Evolutionary conservation across 2,113 vertebrate species (phyloP), one percentile per base, ranked within the genome.

Genomic region (Perca flavescens): DNA sequence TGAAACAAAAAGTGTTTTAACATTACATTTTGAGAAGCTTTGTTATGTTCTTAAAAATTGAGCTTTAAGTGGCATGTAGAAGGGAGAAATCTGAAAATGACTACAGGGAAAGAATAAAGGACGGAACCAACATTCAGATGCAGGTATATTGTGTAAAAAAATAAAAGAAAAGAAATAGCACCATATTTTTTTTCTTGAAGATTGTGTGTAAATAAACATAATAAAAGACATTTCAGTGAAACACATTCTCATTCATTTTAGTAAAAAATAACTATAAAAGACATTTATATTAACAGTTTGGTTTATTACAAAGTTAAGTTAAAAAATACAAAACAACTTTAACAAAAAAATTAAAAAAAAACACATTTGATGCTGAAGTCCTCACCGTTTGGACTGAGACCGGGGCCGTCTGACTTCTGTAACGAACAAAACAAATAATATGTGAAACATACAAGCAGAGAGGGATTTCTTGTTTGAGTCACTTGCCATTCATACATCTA

Each of bases 351-450:
- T 2, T 2, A 25, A 28, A 28, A 28, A 28, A 47, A 68, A 16
- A 36, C 2, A 49, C 6, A n/a, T 17, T 21, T 58, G 43, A 0
- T 16, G 36, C 2, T 47, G 53, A 49, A 15, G n/a, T 43, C 34
- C 14, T 94, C 79, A 91, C 86, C 69, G 84, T 66, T 74, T 88
- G 60, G 81, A 85, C 56, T 78, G 74, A 64, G 90, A 84, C 9
- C 6, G 80, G 14, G 34, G 68, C 16, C 56, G 80, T 53, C 77
- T 56, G 47, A 92, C 34, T 74, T 88, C 93, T 94, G 93, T 19
- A 86, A 86, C 22, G 1, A 58, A 86, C 25, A 85, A 6, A 71
- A 43, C 2, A 60, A 79, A 78, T 3, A 56, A 53, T 2, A 10
- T 21, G 14, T 25, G 0, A 50, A n/a, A 63, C 34, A 31, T 16